Base-by-base conservation (phyloP, 1,140 invertebrate species). In the Calliopsis andreniformis region DNA sequence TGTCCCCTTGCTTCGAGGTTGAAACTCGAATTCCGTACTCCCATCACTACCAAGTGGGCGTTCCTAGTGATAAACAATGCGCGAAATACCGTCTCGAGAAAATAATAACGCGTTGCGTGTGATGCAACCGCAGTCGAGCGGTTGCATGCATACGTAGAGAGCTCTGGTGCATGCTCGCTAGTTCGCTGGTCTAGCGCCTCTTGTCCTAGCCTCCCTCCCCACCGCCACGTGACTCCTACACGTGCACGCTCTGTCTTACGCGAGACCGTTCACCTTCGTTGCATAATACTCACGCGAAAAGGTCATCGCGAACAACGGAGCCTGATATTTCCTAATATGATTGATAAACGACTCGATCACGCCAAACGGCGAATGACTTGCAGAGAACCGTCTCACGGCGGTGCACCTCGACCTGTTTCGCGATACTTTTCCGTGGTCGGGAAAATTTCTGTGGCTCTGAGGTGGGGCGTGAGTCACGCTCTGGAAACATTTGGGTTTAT, bases 181-280 rank as follows among this genome's bases (percentile, higher is more conserved):
- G 82, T 83, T 83, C 63, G 81, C 75, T 59, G 59, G 56, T 20
- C 45, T 43, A 20, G 78, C 23, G 53, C 67, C 47, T 73, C 56
- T 51, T 66, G 61, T 67, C 76, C 49, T 59, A 59, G 59, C 43
- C 35, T 14, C 45, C 55, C 42, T 35, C 12, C 56, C 39, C 73
- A 12, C 63, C 80, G 82, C 82, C 83, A 84, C 83, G 83, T 84
- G 83, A 84, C 83, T 80, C 56, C 81, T 70, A 80, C 80, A 84
- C 82, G 82, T 80, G 83, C 78, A 80, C 51, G 75, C 72, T 63
- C 45, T 42, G 64, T 84, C 73, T 84, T 84, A 84, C 73, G 83
- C 76, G 69, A 84, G 82, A 84, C 83, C 83, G 53, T 84, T 84
- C 83, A 84, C 83, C 83, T 84, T 84, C 83, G 78, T 84, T 84